A percentile compares a stretch with the other conserved stretches of the same genome.
Conservation (phyloP, 2,888 invertebrate species). For the Habrosyne pyritoides region DNA sequence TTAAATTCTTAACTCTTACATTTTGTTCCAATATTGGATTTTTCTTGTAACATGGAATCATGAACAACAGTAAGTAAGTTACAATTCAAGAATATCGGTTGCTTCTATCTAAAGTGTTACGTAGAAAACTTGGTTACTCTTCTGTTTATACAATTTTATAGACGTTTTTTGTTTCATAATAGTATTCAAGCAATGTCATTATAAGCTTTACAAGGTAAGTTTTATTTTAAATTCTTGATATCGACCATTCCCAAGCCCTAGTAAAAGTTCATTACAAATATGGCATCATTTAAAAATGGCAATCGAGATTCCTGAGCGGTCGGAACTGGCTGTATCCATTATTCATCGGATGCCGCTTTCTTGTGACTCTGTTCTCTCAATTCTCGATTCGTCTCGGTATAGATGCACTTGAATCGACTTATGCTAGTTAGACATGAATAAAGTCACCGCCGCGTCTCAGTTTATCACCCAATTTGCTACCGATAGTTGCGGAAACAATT, state of each 20-base stretch:
- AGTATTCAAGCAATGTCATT: neutral
- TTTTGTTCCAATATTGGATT: no score
- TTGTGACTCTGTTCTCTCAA: slow-evolving; percentile 25
- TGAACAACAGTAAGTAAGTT: no score
- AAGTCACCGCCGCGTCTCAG: slow-evolving; percentile 46
- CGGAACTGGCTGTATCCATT: slow-evolving; percentile 44
- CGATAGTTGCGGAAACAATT: slow-evolving; percentile 39
- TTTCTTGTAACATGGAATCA: no score
- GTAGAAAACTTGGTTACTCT: no score
- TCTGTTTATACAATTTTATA: no score
- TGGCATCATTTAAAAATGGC: slow-evolving; percentile 40
- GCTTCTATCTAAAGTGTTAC: no score
- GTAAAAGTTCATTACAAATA: slow-evolving; percentile 30
- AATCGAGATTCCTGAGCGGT: slow-evolving; percentile 39
- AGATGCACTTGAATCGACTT: slow-evolving; percentile 58
- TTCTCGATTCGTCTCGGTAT: slow-evolving; percentile 46
- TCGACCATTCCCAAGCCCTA: slow-evolving; percentile 11
- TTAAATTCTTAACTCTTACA: no score
- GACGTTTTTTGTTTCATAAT: neutral
- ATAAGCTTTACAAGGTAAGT: neutral
- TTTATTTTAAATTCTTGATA: neutral
- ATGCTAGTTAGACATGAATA: slow-evolving; percentile 58
- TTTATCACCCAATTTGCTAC: slow-evolving; percentile 59
- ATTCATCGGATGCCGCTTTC: slow-evolving; percentile 58
- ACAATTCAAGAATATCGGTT: no score